phyloP scores from a whole-genome alignment of 2,797 vertebrate species.

The Darevskia mixta region DNA sequence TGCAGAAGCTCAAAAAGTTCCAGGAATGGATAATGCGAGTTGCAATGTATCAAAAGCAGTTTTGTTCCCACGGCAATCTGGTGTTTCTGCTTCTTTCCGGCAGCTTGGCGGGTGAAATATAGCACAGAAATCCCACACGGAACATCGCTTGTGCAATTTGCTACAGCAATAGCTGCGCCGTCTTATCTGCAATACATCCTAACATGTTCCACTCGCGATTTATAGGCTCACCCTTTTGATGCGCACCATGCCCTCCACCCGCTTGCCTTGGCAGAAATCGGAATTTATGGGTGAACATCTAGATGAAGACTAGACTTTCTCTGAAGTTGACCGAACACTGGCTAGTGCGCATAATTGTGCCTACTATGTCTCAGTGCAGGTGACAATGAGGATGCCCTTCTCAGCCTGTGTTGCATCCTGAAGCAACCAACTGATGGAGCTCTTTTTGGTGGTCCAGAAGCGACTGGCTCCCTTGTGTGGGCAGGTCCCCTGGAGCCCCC shows the following conservation, averaged over 20 bases:
- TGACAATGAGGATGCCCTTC: no score
- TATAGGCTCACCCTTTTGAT: not conserved
- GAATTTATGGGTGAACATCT: not conserved
- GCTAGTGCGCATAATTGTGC: no score
- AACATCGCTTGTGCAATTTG: not conserved
- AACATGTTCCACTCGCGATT: not conserved
- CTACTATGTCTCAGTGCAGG: no score
- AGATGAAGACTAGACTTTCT: no score
- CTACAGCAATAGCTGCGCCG: not conserved
- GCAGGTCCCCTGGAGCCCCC: no score
- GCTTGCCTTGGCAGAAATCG: not conserved
- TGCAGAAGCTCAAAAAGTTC: not conserved
- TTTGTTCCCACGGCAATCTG: conserved; percentile 18
- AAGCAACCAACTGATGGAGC: no score
- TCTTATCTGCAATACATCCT: not conserved
- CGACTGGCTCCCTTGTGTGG: no score
- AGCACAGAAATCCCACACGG: not conserved
- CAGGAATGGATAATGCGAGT: not conserved
- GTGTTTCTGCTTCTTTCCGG: not conserved
- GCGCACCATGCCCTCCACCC: not conserved
- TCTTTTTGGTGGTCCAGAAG: no score
- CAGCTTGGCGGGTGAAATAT: conserved; percentile 3
- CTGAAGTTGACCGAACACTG: no score
- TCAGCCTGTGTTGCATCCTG: no score
- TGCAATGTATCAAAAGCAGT: conserved; percentile 1